Percentiles rank a stretch among this genome's conserved stretches.
These are phyloP conservation scores for Andrena chrysosceles DNA, from an alignment of 2,888 invertebrate genomes.

Conservation along the genomic window DNA sequence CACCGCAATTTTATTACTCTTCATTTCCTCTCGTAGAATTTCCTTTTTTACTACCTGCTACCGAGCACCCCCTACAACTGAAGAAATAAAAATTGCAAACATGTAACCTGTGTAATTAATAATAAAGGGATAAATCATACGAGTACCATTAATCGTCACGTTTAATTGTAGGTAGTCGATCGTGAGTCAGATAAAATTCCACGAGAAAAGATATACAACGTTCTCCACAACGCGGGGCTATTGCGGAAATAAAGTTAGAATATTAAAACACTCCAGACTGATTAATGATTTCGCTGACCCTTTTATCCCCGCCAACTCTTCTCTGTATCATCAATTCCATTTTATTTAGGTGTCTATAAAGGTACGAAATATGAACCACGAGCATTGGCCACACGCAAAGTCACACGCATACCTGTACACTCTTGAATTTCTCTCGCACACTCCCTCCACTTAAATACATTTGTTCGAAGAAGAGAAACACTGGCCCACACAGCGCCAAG, in stretches of 20 bases:
- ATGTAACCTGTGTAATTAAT: not conserved
- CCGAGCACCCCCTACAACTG: too few relatives aligned
- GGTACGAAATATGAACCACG: not conserved
- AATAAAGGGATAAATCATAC: not conserved
- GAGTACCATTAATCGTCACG: not conserved
- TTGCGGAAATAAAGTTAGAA: constrained; percentile 48
- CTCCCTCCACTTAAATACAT: not conserved
- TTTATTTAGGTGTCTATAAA: not conserved
- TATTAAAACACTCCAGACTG: constrained; percentile 7
- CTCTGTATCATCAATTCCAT: not conserved
- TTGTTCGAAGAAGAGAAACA: not conserved
- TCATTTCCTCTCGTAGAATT: too few relatives aligned
- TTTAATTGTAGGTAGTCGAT: constrained; percentile 87
- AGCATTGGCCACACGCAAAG: not conserved
- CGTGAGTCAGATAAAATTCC: constrained; percentile 93
- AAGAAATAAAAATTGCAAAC: too few relatives aligned
- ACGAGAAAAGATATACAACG: constrained; percentile 90
- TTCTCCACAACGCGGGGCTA: constrained; percentile 90
- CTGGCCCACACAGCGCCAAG: not conserved
- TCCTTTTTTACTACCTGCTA: too few relatives aligned
- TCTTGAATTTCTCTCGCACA: not conserved
- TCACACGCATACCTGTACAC: not conserved
- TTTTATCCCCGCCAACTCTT: not conserved
- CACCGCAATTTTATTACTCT: too few relatives aligned
- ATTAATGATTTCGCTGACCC: constrained; percentile 1